Base-by-base conservation (phyloP, 2,888 invertebrate species). In the Pandemis cinnamomeana region DNA sequence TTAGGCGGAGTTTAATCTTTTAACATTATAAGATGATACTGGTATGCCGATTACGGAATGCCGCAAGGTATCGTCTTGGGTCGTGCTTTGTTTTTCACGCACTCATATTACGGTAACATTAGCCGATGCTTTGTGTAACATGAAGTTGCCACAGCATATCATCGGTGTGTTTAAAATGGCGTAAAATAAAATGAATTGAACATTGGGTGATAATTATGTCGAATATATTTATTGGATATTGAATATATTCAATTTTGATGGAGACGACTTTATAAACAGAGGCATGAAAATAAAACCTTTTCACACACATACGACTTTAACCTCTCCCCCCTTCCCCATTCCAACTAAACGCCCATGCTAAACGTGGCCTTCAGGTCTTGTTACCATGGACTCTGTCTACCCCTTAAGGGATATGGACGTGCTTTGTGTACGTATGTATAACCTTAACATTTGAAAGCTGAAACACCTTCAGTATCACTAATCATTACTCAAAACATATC, bases 1-100 rank as follows among this genome's bases (percentile, higher is more conserved):
- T 74, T 74, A 74, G 71, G 8, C 69, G 58, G 58, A 72, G 69
- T 72, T 72, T 72, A 66, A 73, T 69, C 64, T 69, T 66, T 60
- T 73, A 64, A 64, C 60, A 63, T 66, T 69, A 46, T 46, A 64
- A 58, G 64, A 70, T 66, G 73, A 66, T 72, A 72, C 72, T 64
- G 60, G 63, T 67, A 36, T 27, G 58, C 72, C 46, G 44, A 72
- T 60, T 64, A 73, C 60, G 60, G 72, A 46, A 46, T 72, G 63
- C 63, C 63, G 41, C 58, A 72, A 44, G 72, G 72, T 63, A 48
- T 55, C 6, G 11, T 63, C 10, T 27, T 66, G 60, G 51, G 53
- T 15, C 48, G 11, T 41, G 53, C 15, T 36, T 53, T 67, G n/a
- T 67, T 41, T 41, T 53, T 6, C 3, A 15, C 8, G n/a, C 44